Base-by-base conservation (phyloP, 2,888 invertebrate genomes). In the Stramonita haemastoma region DNA sequence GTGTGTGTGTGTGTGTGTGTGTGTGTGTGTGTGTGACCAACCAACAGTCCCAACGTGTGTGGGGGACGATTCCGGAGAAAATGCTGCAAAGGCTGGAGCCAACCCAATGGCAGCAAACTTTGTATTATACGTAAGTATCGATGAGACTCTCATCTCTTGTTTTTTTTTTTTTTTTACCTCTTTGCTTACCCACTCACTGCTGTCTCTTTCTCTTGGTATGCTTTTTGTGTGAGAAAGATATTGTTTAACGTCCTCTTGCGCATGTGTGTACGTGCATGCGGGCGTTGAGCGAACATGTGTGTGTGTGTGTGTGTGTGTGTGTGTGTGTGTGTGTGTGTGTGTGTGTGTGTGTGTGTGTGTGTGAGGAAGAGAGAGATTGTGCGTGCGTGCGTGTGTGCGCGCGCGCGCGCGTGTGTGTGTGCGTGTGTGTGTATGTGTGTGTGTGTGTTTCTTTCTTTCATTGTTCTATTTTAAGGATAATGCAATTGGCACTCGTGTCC, bases 41-140 rank as follows among this genome's bases (percentile, higher is more conserved):
- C 17, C 15, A 60, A 13, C 97, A 98, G 98, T 89, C 98, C 98
- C 4, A 98, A 98, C 96, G 97, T 98, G 87, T 98, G 98, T 96
- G 97, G 98, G 94, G 97, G 97, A 91, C 97, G 97, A 92, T 97
- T 97, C 95, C 97, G 97, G 95, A 97, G 97, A 95, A 97, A 97
- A 95, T 98, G 98, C 96, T 98, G 98, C 96, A 97, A 98, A 4
- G 98, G 98, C 26, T 98, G 98, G 98, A 97, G 97, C 32, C 97
- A 97, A 93, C 97, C 98, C 93, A 97, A 97, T 8, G 97, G 97
- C 92, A 97, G 97, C 77, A 97, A 97, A 91, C 97, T 98, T 87
- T 98, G 98, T 96, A 97, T 98, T 94, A 97, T 98, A 94, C 98
- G 98, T 98, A 97, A 98, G 98, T 97, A 6, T 46, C 26, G 73